Conservation (phyloP, 2,113 vertebrate species). For the Ciconia stormi region DNA sequence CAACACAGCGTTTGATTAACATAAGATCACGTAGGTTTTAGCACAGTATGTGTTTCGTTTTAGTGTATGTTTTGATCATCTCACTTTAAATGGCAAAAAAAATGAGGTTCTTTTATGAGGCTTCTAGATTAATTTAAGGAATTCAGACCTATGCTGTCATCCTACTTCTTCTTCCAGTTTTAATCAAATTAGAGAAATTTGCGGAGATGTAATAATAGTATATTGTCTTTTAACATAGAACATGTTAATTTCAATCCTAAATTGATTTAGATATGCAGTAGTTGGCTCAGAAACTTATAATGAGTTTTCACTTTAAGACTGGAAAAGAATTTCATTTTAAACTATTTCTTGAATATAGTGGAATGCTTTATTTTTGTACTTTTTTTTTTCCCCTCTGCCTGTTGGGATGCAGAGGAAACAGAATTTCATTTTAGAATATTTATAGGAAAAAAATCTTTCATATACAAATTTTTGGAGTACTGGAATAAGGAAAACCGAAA, state of each 20-base stretch:
- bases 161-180: background rate
- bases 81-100: background rate
- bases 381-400: too few relatives aligned
- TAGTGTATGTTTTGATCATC: background rate
- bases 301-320: background rate
- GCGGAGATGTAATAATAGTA: background rate
- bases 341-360: background rate
- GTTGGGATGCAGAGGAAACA: background rate
- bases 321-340: background rate
- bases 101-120: background rate
- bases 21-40: accelerated
- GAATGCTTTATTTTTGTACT: background rate
- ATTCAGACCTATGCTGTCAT: background rate
- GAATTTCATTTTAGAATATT: background rate
- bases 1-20: accelerated
- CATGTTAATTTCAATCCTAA: background rate
- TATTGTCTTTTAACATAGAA: background rate
- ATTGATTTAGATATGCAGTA: accelerated
- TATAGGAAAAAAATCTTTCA: background rate
- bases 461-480: background rate
- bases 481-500: background rate
- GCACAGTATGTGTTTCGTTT: too few relatives aligned
- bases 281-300: accelerated
- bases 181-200: background rate
- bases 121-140: background rate